Percentiles rank a stretch among this genome's conserved stretches.
Conservation (phyloP, 2,797 vertebrate species). For the Aphelocoma californica region DNA sequence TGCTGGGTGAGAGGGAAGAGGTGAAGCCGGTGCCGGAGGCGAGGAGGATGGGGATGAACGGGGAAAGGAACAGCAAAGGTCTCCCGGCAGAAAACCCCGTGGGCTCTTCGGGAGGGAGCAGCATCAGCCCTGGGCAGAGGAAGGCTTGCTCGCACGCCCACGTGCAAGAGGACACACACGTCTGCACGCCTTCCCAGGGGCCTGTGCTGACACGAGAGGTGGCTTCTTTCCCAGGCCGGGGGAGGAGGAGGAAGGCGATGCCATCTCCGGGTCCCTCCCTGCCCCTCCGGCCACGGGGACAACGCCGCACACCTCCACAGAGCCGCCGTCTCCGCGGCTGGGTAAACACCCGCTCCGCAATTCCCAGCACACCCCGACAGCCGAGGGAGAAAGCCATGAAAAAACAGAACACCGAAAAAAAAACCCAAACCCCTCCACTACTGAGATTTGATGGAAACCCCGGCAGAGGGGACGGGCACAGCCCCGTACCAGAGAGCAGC, state of each 20-base stretch:
- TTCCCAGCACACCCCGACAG: neutral
- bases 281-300: conserved; percentile 15
- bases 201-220: conserved; percentile 39
- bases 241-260: conserved; percentile 40
- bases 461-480: neutral
- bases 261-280: conserved; percentile 35
- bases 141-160: neutral
- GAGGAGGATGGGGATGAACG: neutral
- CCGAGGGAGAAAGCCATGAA: rapidly evolving
- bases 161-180: conserved; percentile 4
- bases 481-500: rapidly evolving
- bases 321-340: neutral
- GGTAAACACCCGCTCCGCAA: neutral
- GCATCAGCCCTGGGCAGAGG: neutral
- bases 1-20: neutral
- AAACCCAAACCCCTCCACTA: no score
- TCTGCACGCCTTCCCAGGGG: neutral
- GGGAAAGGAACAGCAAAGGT: neutral
- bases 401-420: neutral
- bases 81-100: neutral
- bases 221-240: neutral
- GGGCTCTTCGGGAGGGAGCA: neutral
- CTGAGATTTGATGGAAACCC: neutral
- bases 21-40: rapidly evolving
- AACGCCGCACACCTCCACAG: neutral